Base-by-base conservation (phyloP, 2,888 invertebrate genomes). In the Acronicta aceris region DNA sequence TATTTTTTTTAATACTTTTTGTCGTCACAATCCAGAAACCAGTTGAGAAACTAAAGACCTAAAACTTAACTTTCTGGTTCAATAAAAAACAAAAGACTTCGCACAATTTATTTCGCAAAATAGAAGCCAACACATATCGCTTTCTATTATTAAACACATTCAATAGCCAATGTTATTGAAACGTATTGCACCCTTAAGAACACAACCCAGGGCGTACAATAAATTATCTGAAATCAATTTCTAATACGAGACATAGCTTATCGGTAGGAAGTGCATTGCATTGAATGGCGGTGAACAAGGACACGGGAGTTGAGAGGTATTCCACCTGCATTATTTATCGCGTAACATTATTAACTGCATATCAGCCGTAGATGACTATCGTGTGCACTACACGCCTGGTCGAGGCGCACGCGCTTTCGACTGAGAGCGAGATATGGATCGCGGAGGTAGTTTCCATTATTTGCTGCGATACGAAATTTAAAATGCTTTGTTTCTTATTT, bases 301-400 rank as follows among this genome's bases (percentile, higher is more conserved):
- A 78, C 77, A 79, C 73, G 50, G 76, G 71, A 78, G 79, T 78
- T 83, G 89, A 88, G 85, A 83, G 86, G 87, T 86, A 84, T 87
- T 87, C 84, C 86, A 90, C 90, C 89, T 89, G 90, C 87, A 89
- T 90, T 92, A 91, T 92, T 92, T 93, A 93, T 92, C 92, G 88
- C 88, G 86, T 89, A 86, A 89, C 89, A 89, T 91, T 93, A 93
- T 91, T 93, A 92, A 91, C 89, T 88, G 91, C 92, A 87, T 92
- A 93, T 93, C 92, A 88, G 85, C 80, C 83, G 74, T 82, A 92
- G 94, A 94, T 93, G 87, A 88, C 89, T 91, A 93, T 94, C 93
- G 82, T 78, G 84, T 82, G 85, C 86, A 83, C 84, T 89, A 92
- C 93, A 92, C 90, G 88, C 84, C 82, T 82, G 83, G 80, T 79